phyloP scores from a whole-genome alignment of 2,113 vertebrate genomes.

The Pelobates fuscus region DNA sequence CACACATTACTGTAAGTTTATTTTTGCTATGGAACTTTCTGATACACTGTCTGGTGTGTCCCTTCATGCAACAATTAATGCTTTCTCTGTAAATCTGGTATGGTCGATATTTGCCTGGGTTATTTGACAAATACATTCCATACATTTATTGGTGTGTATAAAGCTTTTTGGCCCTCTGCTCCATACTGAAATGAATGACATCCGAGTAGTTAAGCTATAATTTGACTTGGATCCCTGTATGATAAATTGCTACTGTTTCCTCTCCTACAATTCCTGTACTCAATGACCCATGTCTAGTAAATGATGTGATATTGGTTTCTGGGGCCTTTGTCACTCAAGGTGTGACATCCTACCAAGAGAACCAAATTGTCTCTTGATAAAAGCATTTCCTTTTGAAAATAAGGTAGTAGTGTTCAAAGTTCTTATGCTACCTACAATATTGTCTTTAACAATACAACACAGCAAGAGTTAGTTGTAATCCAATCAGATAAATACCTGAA shows the following conservation, averaged over 20 bases:
- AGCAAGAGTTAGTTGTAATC: not conserved
- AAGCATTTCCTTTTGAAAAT: slow-evolving; percentile 8
- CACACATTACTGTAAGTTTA: no score
- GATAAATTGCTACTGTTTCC: slow-evolving; percentile 12
- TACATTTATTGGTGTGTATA: not conserved
- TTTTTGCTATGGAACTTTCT: no score
- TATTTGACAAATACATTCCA: no score
- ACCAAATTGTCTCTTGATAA: not conserved
- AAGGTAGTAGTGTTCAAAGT: not conserved
- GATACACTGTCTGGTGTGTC: no score
- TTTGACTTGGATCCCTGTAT: not conserved
- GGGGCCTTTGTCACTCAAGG: not conserved
- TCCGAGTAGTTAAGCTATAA: not conserved
- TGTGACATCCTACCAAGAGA: slow-evolving; percentile 28
- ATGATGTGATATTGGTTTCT: not conserved
- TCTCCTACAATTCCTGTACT: slow-evolving; percentile 3
- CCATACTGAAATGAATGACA: not conserved
- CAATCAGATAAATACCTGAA: not conserved
- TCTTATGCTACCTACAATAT: no score
- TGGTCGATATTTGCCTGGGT: no score
- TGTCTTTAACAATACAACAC: no score
- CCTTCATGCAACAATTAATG: no score
- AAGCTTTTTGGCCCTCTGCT: not conserved
- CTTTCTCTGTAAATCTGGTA: no score
- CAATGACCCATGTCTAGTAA: slow-evolving; percentile 8